Evolutionary conservation across 2,888 invertebrate genomes (phyloP), one percentile per base, ranked within the genome.

Genomic region (Drosophila planitibia): DNA sequence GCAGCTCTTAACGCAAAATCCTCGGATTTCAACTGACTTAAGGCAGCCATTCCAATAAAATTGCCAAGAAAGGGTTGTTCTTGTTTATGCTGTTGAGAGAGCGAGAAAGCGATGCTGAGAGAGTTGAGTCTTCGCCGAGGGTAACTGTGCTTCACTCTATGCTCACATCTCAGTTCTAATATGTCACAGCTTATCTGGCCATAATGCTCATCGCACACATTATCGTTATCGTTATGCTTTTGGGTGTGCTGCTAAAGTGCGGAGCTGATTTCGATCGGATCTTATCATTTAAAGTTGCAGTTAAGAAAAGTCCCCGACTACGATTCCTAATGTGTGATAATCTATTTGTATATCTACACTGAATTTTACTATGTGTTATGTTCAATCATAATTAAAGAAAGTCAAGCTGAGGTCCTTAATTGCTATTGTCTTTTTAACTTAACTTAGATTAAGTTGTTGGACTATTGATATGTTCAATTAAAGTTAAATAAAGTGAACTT

Each of bases 1-100:
- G 85, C 67, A 41, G 82, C 85, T 85, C 85, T 89, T 86, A 80
- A 72, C 82, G 70, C 70, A 82, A 87, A 86, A 78, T 87, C 89
- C 74, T 62, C 58, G 71, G 82, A 83, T 89, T 86, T 76, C 73
- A 44, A 33, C 69, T 70, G 85, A 87, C 88, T 86, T 86, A 87
- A 85, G 83, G 80, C 82, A 82, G 81, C 66, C 72, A 72, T 76
- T 69, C 41, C 60, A 37, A 55, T 67, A 22, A 47, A 51, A 65
- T 33, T 49, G 39, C 41, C 47, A 47, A 25, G 37, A 80, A 79
- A 80, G 79, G 79, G 79, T 79, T 68, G 49, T 49, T 35, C 54
- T 32, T 51, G 49, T 35, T 79, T 61, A 51, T 58, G 54, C 37
- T 37, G 7, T 55, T 16, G 53, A 33, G 67, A 33, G 55, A 37